These are phyloP conservation scores for Pangasius mekongensis DNA, from an alignment of 2,797 vertebrate species.

Conservation along the genomic window DNA sequence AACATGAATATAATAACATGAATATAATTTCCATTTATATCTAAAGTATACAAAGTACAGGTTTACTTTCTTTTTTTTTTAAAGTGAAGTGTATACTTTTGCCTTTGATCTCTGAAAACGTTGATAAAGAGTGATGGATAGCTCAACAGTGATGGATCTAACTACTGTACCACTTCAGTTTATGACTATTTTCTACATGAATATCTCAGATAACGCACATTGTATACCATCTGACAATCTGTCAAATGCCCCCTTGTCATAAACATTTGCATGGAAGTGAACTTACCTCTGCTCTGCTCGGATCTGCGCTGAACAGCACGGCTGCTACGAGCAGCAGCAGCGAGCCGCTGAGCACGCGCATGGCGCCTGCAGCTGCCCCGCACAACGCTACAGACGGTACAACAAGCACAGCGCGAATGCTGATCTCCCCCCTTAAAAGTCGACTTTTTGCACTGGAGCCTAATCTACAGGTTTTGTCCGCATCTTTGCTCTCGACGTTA, in stretches of 20 bases:
- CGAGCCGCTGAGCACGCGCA: constrained; percentile 65
- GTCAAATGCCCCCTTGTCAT: too few species aligned
- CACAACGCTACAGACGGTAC: not conserved
- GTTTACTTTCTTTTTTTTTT: not conserved
- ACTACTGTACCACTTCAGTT: not conserved
- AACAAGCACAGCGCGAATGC: constrained; percentile 58
- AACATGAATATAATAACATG: not conserved
- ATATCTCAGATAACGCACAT: constrained; percentile 9
- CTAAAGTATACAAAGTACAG: not conserved
- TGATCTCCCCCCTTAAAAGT: constrained; percentile 48
- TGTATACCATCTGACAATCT: not conserved
- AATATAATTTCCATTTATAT: not conserved
- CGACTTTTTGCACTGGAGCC: constrained; percentile 37
- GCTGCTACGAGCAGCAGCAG: constrained; percentile 68
- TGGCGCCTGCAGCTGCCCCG: constrained; percentile 53
- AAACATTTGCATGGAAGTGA: not conserved
- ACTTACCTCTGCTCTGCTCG: constrained; percentile 74
- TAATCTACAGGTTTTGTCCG: constrained; percentile 58
- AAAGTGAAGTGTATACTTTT: not conserved
- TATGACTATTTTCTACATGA: too few species aligned
- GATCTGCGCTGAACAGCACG: constrained; percentile 58
- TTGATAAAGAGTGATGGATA: not conserved
- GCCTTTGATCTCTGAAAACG: not conserved
- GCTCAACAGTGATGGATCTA: not conserved
- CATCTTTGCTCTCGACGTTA: constrained; percentile 77